phyloP scores from a whole-genome alignment of 2,797 vertebrate species.

The Mustela erminea region DNA sequence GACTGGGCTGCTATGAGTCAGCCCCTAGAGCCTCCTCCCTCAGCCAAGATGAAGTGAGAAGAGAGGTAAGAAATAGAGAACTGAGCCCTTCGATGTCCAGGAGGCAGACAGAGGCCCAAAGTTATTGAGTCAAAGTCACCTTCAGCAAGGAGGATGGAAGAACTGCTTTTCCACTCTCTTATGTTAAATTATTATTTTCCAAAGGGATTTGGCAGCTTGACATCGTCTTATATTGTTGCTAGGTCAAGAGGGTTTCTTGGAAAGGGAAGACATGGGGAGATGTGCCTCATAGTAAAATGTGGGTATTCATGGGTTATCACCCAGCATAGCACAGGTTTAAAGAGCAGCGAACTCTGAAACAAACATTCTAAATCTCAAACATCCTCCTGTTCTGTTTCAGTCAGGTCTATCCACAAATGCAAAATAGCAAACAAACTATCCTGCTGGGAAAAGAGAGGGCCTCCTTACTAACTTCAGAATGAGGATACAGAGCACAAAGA shows the following conservation, averaged over 20 bases:
- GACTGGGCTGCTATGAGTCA: not conserved
- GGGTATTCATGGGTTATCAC: not conserved
- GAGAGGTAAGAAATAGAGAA: not conserved
- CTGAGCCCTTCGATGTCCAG: not conserved
- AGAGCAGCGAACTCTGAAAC: not conserved
- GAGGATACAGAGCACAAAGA: not conserved
- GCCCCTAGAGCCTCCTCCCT: not conserved
- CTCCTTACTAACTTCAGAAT: not conserved
- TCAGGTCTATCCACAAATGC: not conserved
- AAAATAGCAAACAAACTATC: not conserved
- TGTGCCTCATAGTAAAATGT: not conserved
- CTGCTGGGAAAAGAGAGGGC: not conserved
- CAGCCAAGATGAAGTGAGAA: not conserved
- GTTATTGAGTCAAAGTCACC: not conserved
- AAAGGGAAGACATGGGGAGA: not conserved
- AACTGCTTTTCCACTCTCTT: not conserved
- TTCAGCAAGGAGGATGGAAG: not conserved
- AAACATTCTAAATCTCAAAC: not conserved
- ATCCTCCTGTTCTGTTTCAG: not conserved
- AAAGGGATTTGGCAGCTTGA: not conserved
- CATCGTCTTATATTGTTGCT: not conserved
- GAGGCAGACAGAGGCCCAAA: not conserved
- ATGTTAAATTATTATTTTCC: not conserved
- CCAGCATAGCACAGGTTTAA: not conserved
- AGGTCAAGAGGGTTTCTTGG: not conserved